Base-by-base conservation (phyloP, 2,888 invertebrate genomes). In the Rapana venosa region DNA sequence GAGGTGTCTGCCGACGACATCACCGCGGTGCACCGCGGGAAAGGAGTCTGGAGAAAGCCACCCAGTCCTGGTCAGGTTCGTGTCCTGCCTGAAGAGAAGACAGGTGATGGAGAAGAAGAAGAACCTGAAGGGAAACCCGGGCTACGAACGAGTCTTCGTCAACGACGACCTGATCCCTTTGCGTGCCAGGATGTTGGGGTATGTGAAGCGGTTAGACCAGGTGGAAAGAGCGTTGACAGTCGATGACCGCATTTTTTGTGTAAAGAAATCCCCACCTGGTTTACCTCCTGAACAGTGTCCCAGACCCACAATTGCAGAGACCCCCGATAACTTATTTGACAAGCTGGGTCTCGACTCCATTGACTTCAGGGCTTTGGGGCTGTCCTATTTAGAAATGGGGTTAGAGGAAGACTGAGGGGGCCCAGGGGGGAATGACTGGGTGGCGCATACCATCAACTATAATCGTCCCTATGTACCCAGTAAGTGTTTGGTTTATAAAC, bases 41-140 rank as follows among this genome's bases (percentile, higher is more conserved):
- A 85, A 56, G 26, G 13, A 5, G 4, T 8, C 47, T 2, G 47
- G 47, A 5, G 56, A 56, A 13, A 47, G 56, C 5, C 8, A n/a
- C 2, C 26, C 85, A 11, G 56, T 85, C 8, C 47, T 85, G 4
- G 85, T 85, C 11, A 58, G 26, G 36, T 85, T 85, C 26, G 85
- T 85, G 47, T 85, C 85, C 47, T 2, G 85, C 13, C 8, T 17
- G 6, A 85, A 85, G 56, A 47, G 85, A 56, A 11, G 85, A 4
- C 13, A 47, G 56, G n/a, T 85, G 58, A 85, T 85, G 85, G 6
- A 26, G 85, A 47, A 26, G n/a, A 85, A 85, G 85, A 85, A 85
- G 26, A 47, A 36, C 13, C 85, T 85, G 17, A 85, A 85, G 36
- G 85, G n/a, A 8, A 85, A 85, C 8, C 5, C 2, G 4, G 47